A percentile compares a stretch with the other conserved stretches of the same genome.
Evolutionary conservation across 2,797 vertebrate genomes (phyloP).

Genomic region (Anguilla megastoma): DNA sequence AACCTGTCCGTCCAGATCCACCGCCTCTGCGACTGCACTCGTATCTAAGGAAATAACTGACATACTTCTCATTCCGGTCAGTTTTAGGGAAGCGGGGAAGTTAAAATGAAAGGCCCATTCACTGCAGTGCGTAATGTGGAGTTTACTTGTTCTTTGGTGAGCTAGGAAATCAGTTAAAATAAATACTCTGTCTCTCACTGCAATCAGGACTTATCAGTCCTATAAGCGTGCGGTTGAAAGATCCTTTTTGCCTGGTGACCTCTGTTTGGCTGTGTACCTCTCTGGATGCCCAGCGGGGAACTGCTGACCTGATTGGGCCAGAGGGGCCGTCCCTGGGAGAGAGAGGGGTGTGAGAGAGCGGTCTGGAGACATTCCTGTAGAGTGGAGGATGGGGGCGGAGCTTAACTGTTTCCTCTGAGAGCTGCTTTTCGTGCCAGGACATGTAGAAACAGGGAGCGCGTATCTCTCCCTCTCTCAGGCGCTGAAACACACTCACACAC

Average conservation of each 20-base stretch:
- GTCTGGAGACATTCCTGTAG: constrained; percentile 28
- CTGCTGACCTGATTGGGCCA: neutral
- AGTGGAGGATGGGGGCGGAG: constrained; percentile 45
- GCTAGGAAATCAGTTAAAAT: neutral
- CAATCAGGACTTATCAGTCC: too few species aligned
- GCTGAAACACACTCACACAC: constrained; percentile 26
- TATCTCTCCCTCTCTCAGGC: constrained; percentile 26
- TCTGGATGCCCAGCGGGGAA: neutral
- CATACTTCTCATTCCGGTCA: constrained; percentile 14
- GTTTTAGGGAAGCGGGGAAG: constrained; percentile 18
- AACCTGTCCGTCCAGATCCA: constrained; percentile 49
- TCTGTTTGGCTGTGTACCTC: neutral
- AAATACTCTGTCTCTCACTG: neutral
- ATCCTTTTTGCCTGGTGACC: neutral
- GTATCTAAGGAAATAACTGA: neutral
- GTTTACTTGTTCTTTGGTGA: neutral
- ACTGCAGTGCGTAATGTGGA: neutral
- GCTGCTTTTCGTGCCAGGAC: constrained; percentile 31
- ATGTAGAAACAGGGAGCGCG: constrained; percentile 25
- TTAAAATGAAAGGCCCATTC: constrained; percentile 11
- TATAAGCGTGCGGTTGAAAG: neutral
- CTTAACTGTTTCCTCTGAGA: constrained; percentile 46
- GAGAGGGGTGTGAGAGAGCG: constrained; percentile 17
- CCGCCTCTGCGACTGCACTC: neutral
- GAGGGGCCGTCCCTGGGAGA: neutral